Conservation (phyloP, 1,140 invertebrate genomes). For the Diprion similis region DNA sequence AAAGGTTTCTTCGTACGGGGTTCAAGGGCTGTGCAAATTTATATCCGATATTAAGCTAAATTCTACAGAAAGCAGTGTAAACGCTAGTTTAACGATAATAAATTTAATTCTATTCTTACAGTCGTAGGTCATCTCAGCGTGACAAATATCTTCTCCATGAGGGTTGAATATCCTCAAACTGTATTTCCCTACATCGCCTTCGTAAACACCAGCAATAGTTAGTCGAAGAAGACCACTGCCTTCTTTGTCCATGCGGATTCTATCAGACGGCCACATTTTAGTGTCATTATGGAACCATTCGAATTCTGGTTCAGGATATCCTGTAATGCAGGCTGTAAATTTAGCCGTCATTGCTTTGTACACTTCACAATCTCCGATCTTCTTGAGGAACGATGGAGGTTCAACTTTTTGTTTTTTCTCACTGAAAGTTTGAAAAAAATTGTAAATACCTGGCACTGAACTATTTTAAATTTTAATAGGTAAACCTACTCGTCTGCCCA, state of each 20-base stretch:
- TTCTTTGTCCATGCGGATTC: constrained; percentile 83
- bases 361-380: constrained; percentile 86
- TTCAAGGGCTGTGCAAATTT: constrained; percentile 68
- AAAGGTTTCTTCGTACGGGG: constrained; percentile 72
- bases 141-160: constrained; percentile 83
- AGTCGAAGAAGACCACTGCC: constrained; percentile 81
- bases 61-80: constrained; percentile 10
- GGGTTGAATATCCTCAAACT: constrained; percentile 82
- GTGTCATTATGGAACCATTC: constrained; percentile 85
- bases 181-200: constrained; percentile 84
- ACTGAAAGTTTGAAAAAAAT: constrained; percentile 54
- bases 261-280: constrained; percentile 79
- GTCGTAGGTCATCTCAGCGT: constrained; percentile 82
- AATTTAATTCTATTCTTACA: constrained; percentile 64
- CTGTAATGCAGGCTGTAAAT: constrained; percentile 88
- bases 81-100: constrained; percentile 15
- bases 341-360: constrained; percentile 88
- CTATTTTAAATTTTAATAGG: neutral
- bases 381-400: constrained; percentile 86
- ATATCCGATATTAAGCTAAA: neutral
- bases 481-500: too few relatives aligned
- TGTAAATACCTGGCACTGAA: constrained; percentile 14
- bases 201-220: constrained; percentile 75
- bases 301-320: constrained; percentile 84
- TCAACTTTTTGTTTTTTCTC: constrained; percentile 78